Conservation (phyloP, 2,113 vertebrate species). For the Aplodontia rufa region DNA sequence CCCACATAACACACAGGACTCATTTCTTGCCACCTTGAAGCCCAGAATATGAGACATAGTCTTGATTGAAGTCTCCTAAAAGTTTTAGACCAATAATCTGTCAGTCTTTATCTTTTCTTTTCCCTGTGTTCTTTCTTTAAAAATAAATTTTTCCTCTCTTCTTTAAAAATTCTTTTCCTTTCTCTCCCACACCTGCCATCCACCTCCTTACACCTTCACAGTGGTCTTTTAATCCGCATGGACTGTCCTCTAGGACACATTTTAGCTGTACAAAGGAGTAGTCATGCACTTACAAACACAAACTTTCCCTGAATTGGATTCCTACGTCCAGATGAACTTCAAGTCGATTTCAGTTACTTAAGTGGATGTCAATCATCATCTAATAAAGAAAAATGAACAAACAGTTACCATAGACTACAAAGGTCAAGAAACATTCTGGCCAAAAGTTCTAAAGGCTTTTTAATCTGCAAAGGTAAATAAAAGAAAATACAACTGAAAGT, state of each 20-base stretch:
- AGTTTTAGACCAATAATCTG: constrained; percentile 2
- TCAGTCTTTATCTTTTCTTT: background rate
- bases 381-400: background rate
- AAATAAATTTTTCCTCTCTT: background rate
- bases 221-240: background rate
- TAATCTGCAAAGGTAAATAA: background rate
- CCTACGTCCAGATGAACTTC: background rate
- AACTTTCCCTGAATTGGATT: background rate
- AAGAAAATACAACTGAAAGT: background rate
- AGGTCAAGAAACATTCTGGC: background rate
- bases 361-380: background rate
- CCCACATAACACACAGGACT: background rate
- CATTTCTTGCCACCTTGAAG: background rate
- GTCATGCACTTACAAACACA: background rate
- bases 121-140: background rate
- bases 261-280: background rate
- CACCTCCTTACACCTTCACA: background rate
- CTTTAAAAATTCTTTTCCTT: background rate
- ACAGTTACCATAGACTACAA: background rate
- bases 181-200: background rate
- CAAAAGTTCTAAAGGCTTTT: background rate
- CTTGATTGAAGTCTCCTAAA: constrained; percentile 10
- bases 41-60: constrained; percentile 8
- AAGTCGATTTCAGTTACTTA: background rate
- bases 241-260: background rate